These are phyloP conservation scores for Lasioglossum calceatum DNA, from an alignment of 2,888 invertebrate species.

Conservation along the genomic window DNA sequence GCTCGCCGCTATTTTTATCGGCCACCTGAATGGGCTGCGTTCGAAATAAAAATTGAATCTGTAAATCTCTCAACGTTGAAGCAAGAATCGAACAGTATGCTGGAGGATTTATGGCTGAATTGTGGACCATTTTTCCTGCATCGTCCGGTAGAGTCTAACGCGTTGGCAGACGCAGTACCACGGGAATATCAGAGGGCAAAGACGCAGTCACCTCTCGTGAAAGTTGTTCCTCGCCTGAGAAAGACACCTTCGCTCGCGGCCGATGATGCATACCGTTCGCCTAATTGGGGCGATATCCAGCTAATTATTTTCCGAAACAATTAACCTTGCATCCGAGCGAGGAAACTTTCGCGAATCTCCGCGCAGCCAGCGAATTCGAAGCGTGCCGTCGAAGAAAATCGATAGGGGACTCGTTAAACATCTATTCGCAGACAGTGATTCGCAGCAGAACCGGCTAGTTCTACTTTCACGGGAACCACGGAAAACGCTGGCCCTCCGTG, in stretches of 20 bases:
- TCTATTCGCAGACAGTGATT: slow-evolving; percentile 1
- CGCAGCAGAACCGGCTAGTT: background rate
- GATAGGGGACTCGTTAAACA: slow-evolving; percentile 27
- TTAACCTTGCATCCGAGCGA: slow-evolving; percentile 12
- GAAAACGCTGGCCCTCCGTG: background rate
- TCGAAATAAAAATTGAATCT: too few relatives aligned
- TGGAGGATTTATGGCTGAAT: background rate
- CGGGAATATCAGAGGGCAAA: slow-evolving; percentile 15
- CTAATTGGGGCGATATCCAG: slow-evolving; percentile 42
- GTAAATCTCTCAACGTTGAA: background rate
- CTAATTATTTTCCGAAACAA: slow-evolving; percentile 39
- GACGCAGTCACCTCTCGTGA: slow-evolving; percentile 32
- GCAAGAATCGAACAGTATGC: background rate
- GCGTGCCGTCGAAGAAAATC: slow-evolving; percentile 28
- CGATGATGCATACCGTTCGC: slow-evolving; percentile 28
- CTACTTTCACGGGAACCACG: background rate
- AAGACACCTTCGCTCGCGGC: slow-evolving; percentile 39
- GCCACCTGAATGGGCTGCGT: background rate
- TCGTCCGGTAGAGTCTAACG: background rate
- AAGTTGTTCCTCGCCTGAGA: slow-evolving; percentile 46
- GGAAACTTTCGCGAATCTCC: slow-evolving; percentile 26
- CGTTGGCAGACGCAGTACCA: background rate
- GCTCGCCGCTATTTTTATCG: too few relatives aligned
- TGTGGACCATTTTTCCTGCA: background rate
- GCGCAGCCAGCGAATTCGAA: background rate